Evolutionary conservation across 2,797 vertebrate species (phyloP), one percentile per base, ranked within the genome.

Genomic region (Danio albolineatus): DNA sequence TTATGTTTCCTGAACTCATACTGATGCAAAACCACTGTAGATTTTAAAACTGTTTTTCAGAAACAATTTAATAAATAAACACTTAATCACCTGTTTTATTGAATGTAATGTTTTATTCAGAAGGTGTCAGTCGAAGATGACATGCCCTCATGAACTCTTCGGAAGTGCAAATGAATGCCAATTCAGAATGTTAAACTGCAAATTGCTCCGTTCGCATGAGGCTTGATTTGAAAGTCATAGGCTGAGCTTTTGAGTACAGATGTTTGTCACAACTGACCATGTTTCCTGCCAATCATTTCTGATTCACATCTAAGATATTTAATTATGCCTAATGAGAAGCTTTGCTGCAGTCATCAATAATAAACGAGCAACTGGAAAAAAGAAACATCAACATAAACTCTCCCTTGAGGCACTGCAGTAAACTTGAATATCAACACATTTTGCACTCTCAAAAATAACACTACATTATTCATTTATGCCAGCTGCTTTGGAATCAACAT

Each of bases 251-350:
- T 90, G 90, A 91, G 90, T 89, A 62, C 41, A 56, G 60, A 44
- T 65, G 69, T 90, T 87, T 91, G 91, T 93, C 92, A 90, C 88
- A 88, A 73, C 82, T 76, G 69, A 87, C 81, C 10, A 86, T 90
- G 91, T 92, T 90, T 87, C 80, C 87, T 92, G 92, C 88, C 93
- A 92, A 87, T 94, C 90, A 91, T 90, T 85, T 61, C 13, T 64
- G 57, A 72, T 83, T 81, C 69, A 65, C 49, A 82, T 88, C 90
- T 90, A 88, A 84, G 39, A 87, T 86, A 81, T 91, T 92, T 92
- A 92, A 94, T 93, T 92, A 91, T 91, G 73, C 73, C 90, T 92
- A 89, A 91, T 93, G 91, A 91, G 88, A 83, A 89, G 59, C 82
- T 86, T 82, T 83, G 78, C 83, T 90, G 91, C 89, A 88, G 88